Percentiles rank a stretch among this genome's conserved stretches.
These are phyloP conservation scores for Prosopocoilus inquinatus DNA, from an alignment of 2,888 invertebrate species.

Conservation along the genomic window DNA sequence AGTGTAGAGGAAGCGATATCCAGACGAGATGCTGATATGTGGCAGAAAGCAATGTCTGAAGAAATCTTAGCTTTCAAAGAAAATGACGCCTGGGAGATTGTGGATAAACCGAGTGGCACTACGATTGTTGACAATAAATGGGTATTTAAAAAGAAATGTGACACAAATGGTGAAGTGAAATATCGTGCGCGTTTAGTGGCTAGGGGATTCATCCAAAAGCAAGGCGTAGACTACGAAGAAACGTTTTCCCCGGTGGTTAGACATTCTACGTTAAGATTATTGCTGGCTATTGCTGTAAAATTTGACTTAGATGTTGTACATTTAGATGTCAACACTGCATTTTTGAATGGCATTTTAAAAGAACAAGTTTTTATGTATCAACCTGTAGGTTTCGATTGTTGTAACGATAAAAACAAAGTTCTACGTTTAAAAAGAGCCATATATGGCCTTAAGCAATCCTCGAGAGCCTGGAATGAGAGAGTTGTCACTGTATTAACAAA, in stretches of 20 bases:
- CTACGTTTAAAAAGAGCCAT: conserved; percentile 18
- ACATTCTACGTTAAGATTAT: conserved; percentile 26
- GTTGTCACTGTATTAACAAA: conserved; percentile 14
- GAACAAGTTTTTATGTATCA: conserved; percentile 28
- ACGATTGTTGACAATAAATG: too few relatives aligned
- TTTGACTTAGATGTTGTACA: conserved; percentile 22
- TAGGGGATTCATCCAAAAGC: conserved; percentile 23
- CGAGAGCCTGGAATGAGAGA: conserved; percentile 19
- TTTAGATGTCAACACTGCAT: conserved; percentile 33
- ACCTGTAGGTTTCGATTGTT: conserved; percentile 25
- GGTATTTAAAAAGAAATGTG: too few relatives aligned
- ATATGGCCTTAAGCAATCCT: conserved; percentile 19
- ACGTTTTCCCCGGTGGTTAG: conserved; percentile 30
- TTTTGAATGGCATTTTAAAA: conserved; percentile 30
- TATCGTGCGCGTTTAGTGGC: conserved; percentile 13
- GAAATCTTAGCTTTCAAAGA: too few relatives aligned
- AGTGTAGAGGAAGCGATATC: too few relatives aligned
- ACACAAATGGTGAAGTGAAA: too few relatives aligned
- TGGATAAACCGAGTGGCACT: too few relatives aligned
- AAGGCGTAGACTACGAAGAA: conserved; percentile 25
- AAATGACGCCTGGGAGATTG: too few relatives aligned
- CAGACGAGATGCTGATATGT: too few relatives aligned
- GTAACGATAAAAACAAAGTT: conserved; percentile 13
- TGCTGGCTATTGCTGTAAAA: conserved; percentile 25
- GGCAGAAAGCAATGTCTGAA: too few relatives aligned